Conservation (phyloP, 2,797 vertebrate species). For the Notamacropus eugenii region DNA sequence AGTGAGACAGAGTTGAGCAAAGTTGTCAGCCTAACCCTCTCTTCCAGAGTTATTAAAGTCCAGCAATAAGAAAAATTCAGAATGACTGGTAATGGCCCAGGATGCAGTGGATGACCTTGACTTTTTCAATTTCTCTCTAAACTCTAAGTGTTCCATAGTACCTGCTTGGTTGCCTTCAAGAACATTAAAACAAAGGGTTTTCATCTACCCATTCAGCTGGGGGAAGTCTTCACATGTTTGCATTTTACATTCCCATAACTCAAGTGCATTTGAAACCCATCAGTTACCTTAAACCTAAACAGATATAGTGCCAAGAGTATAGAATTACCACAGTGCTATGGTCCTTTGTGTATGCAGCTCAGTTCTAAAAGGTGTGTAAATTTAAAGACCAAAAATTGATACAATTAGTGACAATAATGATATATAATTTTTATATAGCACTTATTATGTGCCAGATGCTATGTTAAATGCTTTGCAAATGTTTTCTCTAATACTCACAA, state of each 20-base stretch:
- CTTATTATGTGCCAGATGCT: not conserved
- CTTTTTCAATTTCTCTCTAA: not conserved
- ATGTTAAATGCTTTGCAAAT: not conserved
- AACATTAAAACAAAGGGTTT: not conserved
- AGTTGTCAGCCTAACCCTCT: too few species aligned
- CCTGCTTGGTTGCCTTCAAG: not conserved
- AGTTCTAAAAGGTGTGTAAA: not conserved
- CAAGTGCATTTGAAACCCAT: not conserved
- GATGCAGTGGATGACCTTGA: too few species aligned
- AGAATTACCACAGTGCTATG: too few species aligned
- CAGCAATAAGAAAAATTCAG: too few species aligned
- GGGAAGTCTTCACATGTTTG: not conserved
- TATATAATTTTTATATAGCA: not conserved
- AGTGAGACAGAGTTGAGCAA: too few species aligned
- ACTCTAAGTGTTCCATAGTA: not conserved
- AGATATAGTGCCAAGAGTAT: not conserved
- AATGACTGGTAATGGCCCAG: too few species aligned
- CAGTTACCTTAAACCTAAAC: not conserved
- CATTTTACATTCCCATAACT: not conserved
- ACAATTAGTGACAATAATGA: not conserved
- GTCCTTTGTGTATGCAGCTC: not conserved
- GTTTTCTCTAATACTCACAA: not conserved
- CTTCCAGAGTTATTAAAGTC: too few species aligned
- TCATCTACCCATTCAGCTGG: not conserved
- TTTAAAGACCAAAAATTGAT: not conserved